A percentile compares a stretch with the other conserved stretches of the same genome.
These are phyloP conservation scores for Conistra vaccinii DNA, from an alignment of 2,888 invertebrate genomes.

Conservation along the genomic window DNA sequence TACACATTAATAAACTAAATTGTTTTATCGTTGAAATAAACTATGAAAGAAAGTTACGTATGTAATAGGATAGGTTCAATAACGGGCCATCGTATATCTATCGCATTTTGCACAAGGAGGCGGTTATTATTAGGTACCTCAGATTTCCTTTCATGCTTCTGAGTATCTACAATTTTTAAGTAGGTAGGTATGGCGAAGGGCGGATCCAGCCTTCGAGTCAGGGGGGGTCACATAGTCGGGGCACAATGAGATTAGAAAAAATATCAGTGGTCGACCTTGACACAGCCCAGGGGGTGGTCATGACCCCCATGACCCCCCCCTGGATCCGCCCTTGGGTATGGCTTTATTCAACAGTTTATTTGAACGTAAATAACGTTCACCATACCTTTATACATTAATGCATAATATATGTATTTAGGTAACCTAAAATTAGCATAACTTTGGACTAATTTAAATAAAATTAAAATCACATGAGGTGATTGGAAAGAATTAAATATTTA, in stretches of 20 bases:
- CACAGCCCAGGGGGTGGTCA: too few relatives aligned
- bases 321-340: too few relatives aligned
- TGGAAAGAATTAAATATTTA: constrained; percentile 20
- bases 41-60: neutral
- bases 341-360: neutral
- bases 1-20: neutral
- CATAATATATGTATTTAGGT: neutral
- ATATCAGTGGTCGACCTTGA: too few relatives aligned
- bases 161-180: neutral
- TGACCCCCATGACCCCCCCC: too few relatives aligned
- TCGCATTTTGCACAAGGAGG: neutral
- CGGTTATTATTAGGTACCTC: neutral
- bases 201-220: too few relatives aligned
- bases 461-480: constrained; percentile 14
- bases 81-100: neutral
- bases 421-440: constrained; percentile 47
- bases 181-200: too few relatives aligned
- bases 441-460: neutral
- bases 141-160: neutral
- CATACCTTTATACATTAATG: neutral
- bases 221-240: too few relatives aligned
- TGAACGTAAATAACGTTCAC: constrained; percentile 5
- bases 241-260: too few relatives aligned
- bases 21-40: neutral
- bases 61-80: neutral